phyloP scores from a whole-genome alignment of 1,140 invertebrate species.

The Ladona fulva region DNA sequence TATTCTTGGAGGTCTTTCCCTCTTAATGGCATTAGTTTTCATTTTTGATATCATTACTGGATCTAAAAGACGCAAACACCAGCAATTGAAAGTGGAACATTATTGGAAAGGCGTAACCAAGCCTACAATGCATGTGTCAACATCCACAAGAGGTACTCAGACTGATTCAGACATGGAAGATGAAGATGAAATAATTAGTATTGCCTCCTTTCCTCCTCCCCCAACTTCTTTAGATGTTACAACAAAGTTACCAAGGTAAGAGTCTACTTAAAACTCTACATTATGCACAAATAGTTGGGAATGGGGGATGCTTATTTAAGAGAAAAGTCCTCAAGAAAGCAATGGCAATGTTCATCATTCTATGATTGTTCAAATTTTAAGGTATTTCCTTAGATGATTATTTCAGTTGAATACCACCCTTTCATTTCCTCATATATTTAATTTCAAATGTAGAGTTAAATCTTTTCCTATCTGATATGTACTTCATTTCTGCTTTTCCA shows the following conservation, averaged over 20 bases:
- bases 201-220: neutral
- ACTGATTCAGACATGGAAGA: neutral
- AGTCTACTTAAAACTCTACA: neutral
- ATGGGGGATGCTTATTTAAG: too few relatives aligned
- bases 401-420: too few relatives aligned
- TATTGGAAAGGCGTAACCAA: neutral
- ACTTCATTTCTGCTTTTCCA: too few relatives aligned
- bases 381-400: too few relatives aligned
- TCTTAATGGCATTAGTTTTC: constrained; percentile 56
- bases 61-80: neutral
- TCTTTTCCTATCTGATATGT: too few relatives aligned
- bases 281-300: too few relatives aligned
- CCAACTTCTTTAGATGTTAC: neutral
- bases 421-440: too few relatives aligned
- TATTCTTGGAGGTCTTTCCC: constrained; percentile 54
- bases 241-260: neutral
- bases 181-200: neutral
- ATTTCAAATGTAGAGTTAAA: too few relatives aligned
- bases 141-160: neutral
- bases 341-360: too few relatives aligned
- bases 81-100: neutral
- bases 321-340: too few relatives aligned
- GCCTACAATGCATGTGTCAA: neutral
- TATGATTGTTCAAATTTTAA: too few relatives aligned
- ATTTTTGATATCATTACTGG: constrained; percentile 51